Percentiles rank a stretch among this genome's conserved stretches.
Conservation (phyloP, 2,797 vertebrate genomes). For the Sebastiscus albofasciatus region DNA sequence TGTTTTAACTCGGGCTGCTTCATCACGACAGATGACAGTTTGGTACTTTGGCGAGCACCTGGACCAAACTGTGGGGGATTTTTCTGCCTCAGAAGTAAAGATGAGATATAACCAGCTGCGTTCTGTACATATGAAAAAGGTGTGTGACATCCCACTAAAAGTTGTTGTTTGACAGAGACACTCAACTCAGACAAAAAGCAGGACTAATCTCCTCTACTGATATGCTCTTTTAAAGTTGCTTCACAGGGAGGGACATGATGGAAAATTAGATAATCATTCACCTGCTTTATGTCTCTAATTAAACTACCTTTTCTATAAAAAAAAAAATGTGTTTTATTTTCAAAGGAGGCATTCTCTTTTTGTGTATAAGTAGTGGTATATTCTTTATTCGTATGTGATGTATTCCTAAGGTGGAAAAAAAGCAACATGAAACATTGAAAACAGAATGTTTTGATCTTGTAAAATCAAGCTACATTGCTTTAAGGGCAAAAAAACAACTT, state of each 20-base stretch:
- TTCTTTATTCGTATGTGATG: slow-evolving; percentile 15
- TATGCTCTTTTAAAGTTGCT: slow-evolving; percentile 75
- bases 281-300: slow-evolving; percentile 77
- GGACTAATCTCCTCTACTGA: slow-evolving; percentile 65
- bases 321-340: slow-evolving; percentile 7
- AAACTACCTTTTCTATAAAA: slow-evolving; percentile 15
- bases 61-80: not conserved
- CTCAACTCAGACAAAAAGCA: slow-evolving; percentile 70
- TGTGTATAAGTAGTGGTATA: slow-evolving; percentile 76
- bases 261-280: slow-evolving; percentile 69
- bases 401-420: slow-evolving; percentile 10
- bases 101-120: not conserved
- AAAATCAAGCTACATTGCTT: slow-evolving; percentile 73
- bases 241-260: slow-evolving; percentile 66
- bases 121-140: slow-evolving; percentile 52
- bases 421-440: slow-evolving; percentile 52
- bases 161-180: slow-evolving; percentile 3
- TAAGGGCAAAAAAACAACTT: slow-evolving; percentile 71
- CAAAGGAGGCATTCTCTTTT: slow-evolving; percentile 76
- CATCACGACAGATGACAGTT: slow-evolving; percentile 41
- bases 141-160: slow-evolving; percentile 5
- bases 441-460: slow-evolving; percentile 71
- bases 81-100: slow-evolving; percentile 19
- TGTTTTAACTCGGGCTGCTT: slow-evolving; percentile 46
- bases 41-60: not conserved